Percentiles rank a stretch among this genome's conserved stretches.
phyloP scores from a whole-genome alignment of 92 coral and sea anemone genomes.

The Porites cylindrica region DNA sequence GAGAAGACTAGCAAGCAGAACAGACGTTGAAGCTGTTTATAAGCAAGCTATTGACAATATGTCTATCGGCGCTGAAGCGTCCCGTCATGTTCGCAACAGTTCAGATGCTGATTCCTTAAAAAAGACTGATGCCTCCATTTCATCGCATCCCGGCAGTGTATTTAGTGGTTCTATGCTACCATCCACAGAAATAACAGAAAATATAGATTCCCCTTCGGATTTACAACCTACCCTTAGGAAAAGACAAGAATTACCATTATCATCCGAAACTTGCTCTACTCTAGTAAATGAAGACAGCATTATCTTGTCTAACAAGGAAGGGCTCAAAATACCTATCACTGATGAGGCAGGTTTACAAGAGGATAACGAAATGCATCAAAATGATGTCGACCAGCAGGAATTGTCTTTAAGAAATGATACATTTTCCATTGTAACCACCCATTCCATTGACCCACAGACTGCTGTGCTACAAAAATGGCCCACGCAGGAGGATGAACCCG shows the following conservation, averaged over 20 bases:
- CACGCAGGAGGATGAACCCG: neutral
- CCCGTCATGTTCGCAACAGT: neutral
- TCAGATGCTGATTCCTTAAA: constrained; percentile 4
- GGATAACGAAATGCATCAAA: neutral
- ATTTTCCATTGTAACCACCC: neutral
- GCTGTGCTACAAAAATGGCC: neutral
- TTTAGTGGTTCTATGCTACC: constrained; percentile 15
- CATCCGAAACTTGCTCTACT: neutral
- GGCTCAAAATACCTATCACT: neutral
- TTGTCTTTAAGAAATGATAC: neutral
- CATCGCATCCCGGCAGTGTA: neutral
- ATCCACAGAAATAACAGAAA: neutral
- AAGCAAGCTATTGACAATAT: constrained; percentile 35
- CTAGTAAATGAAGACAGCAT: neutral
- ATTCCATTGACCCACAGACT: no score
- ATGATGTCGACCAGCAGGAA: neutral
- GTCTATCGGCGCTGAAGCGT: neutral
- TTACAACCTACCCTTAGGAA: neutral
- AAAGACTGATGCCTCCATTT: neutral
- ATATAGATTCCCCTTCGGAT: constrained; percentile 1
- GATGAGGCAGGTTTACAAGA: neutral
- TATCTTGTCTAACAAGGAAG: neutral
- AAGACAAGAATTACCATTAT: constrained; percentile 2
- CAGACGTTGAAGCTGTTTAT: constrained; percentile 36
- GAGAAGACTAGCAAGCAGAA: constrained; percentile 24